phyloP scores from a whole-genome alignment of 2,113 vertebrate genomes.

The Nesogale talazaci region DNA sequence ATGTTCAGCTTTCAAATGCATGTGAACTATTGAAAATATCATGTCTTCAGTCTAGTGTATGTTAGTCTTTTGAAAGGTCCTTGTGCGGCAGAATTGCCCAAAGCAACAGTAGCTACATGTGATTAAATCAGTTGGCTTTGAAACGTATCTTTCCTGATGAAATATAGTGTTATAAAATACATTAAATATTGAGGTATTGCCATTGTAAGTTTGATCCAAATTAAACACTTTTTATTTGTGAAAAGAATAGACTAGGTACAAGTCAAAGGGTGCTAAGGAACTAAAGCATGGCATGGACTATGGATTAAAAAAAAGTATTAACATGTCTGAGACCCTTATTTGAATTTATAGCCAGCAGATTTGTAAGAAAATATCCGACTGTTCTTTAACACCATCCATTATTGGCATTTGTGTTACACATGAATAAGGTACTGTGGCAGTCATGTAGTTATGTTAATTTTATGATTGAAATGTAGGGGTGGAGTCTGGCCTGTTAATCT shows the following conservation, averaged over 20 bases:
- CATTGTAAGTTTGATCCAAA: not conserved
- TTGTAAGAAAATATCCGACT: not conserved
- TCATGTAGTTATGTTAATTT: too few species aligned
- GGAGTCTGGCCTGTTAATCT: too few species aligned
- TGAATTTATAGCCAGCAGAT: not conserved
- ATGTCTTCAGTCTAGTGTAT: too few species aligned
- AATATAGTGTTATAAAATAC: not conserved
- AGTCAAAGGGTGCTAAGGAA: not conserved
- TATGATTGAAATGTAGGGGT: too few species aligned
- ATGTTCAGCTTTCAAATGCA: too few species aligned
- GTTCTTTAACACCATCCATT: not conserved
- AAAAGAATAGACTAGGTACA: not conserved
- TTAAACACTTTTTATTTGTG: not conserved
- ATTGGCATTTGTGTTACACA: not conserved
- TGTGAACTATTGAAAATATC: too few species aligned
- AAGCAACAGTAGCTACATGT: not conserved
- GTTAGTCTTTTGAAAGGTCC: too few species aligned
- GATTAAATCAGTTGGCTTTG: not conserved
- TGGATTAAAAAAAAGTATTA: not conserved
- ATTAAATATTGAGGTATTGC: not conserved
- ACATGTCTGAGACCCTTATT: not conserved
- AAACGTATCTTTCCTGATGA: not conserved
- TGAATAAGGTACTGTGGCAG: too few species aligned
- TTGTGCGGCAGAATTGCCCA: too few species aligned
- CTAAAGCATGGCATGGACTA: not conserved